These are phyloP conservation scores for Chinchilla lanigera DNA, from an alignment of 2,113 vertebrate species.

Conservation along the genomic window DNA sequence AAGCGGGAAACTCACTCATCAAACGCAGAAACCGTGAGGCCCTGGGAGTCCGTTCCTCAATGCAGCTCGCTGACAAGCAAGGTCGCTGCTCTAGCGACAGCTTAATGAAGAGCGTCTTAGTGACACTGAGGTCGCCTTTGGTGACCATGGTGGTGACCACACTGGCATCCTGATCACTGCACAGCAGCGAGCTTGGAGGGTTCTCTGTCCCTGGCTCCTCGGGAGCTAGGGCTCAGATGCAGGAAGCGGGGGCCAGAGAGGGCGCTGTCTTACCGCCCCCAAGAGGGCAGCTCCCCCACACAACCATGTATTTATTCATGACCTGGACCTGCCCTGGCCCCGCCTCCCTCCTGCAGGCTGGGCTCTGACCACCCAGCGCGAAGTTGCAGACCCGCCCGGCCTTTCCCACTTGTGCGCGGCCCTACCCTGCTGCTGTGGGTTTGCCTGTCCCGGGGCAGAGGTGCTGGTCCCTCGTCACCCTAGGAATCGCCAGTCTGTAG, in stretches of 20 bases:
- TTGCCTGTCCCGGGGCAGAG: not conserved
- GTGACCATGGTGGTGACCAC: slow-evolving; percentile 13
- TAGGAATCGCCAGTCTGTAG: too few relatives aligned
- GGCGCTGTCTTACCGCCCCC: not conserved
- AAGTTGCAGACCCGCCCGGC: not conserved
- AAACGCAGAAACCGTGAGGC: not conserved
- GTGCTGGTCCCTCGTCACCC: not conserved
- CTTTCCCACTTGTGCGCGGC: not conserved
- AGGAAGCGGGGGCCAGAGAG: rapidly evolving
- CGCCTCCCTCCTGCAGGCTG: not conserved
- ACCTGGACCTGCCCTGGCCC: not conserved
- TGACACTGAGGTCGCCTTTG: slow-evolving; percentile 48
- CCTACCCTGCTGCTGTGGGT: not conserved
- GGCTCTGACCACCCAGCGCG: too few relatives aligned
- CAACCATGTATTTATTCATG: not conserved
- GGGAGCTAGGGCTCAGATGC: not conserved
- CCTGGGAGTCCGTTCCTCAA: slow-evolving; percentile 43
- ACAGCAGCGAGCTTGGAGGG: rapidly evolving
- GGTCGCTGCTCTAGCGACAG: not conserved
- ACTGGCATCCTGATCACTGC: not conserved
- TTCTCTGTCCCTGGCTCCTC: not conserved
- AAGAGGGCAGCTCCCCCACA: not conserved
- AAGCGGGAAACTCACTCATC: not conserved
- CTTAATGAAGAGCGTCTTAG: slow-evolving; percentile 78
- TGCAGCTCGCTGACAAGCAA: slow-evolving; percentile 24